Conservation (phyloP, 2,888 invertebrate genomes). For the Xestobium rufovillosum region DNA sequence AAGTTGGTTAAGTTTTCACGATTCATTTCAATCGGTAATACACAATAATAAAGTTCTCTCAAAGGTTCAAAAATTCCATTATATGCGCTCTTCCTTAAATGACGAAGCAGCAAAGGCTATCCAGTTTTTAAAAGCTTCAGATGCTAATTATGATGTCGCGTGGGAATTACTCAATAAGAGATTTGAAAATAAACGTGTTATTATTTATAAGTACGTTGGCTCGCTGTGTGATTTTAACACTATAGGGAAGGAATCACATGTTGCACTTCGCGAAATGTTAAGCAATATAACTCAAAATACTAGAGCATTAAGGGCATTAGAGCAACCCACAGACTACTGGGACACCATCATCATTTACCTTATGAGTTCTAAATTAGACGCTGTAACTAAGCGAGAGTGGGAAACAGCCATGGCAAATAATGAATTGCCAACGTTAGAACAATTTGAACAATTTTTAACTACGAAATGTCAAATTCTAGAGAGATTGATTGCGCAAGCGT, state of each 20-base stretch:
- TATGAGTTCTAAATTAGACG: conserved; percentile 13
- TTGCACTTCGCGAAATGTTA: conserved; percentile 14
- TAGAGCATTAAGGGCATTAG: conserved; percentile 13
- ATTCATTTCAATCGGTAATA: conserved; percentile 14
- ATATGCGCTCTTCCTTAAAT: conserved; percentile 12
- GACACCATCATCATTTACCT: conserved; percentile 17
- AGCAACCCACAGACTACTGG: conserved; percentile 11
- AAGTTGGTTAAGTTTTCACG: conserved; percentile 11
- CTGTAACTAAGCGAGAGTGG: conserved; percentile 12
- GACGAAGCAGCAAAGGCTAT: conserved; percentile 17
- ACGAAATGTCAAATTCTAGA: conserved; percentile 15
- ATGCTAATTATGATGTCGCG: conserved; percentile 19
- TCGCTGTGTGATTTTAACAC: conserved; percentile 19
- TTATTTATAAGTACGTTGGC: conserved; percentile 22
- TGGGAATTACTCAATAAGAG: conserved; percentile 22
- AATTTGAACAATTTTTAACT: conserved; percentile 15
- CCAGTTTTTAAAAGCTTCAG: conserved; percentile 18
- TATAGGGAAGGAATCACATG: conserved; percentile 13
- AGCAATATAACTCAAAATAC: conserved; percentile 15
- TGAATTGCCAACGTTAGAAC: conserved; percentile 11
- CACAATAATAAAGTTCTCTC: conserved; percentile 1
- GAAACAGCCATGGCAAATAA: conserved; percentile 8
- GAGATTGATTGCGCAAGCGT: no score
- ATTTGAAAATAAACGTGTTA: conserved; percentile 20
- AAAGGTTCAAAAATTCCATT: conserved; percentile 17